Base-by-base conservation (phyloP, 1,140 invertebrate species). In the Drosophila yakuba region DNA sequence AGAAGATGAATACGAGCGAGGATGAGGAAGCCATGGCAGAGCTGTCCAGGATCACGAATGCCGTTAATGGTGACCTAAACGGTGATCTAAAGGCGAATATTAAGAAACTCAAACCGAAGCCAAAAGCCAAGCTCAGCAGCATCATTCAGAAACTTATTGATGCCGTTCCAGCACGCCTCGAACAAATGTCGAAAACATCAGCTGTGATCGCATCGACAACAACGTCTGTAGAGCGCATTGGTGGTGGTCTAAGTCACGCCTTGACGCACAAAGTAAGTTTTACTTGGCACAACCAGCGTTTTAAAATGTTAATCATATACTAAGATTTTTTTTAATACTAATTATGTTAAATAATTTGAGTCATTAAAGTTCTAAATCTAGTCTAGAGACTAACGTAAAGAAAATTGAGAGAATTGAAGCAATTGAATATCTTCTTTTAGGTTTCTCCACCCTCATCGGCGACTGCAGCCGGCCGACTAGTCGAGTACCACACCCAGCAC, bases 401-500 rank as follows among this genome's bases (percentile, higher is more conserved):
- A 17, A 43, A 17, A 17, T 3, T 1, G 17, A 7, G 8, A 4
- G 6, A n/a, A 39, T 1, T 61, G 10, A 52, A 52, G 11, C 14
- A 43, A 15, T 44, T 3, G 10, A n/a, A 23, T 15, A 10, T 28
- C 14, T n/a, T 2, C 23, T 45, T 47, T 11, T 7, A 88, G 84
- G 84, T 89, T 14, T 88, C 84, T 44, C 84, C 84, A 5, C 84
- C 84, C 23, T 80, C 84, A 43, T 83, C 88, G 48, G 76, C 84
- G 57, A 59, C 88, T 43, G 60, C 84, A 59, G 66, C 86, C 48
- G 85, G 83, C 38, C 90, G 90, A 78, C 81, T 91, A 82, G 90
- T 91, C 69, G 91, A 92, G 58, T 91, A 90, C 92, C 71, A 93
- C 93, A 79, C 94, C 93, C 91, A 91, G 93, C 91, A 91, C 93